These are phyloP conservation scores for Drosophila ochracea DNA, from an alignment of 2,888 invertebrate genomes.

Conservation along the genomic window DNA sequence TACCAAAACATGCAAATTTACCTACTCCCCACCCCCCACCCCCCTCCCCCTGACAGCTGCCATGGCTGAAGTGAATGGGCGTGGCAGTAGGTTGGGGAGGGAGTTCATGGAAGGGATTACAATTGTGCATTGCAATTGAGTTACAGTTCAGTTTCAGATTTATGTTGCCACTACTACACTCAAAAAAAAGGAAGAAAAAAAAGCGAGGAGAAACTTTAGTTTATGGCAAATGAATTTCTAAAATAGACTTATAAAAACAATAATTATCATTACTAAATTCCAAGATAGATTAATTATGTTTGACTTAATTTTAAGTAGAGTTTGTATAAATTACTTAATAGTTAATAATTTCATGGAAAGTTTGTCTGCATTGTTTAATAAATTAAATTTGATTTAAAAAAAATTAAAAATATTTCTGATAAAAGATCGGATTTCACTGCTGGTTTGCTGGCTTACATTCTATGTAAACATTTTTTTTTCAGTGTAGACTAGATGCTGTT, in stretches of 20 bases:
- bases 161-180: constrained; percentile 24
- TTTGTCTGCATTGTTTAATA: neutral
- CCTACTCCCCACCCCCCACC: neutral
- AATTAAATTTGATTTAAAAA: too few species aligned
- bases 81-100: neutral
- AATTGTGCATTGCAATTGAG: constrained; percentile 72
- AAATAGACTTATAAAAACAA: neutral
- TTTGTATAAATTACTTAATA: neutral
- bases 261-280: neutral
- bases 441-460: neutral
- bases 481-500: neutral
- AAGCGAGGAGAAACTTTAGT: neutral
- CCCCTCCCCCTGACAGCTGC: constrained; percentile 5
- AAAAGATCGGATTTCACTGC: neutral
- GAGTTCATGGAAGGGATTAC: neutral
- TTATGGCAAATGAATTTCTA: neutral
- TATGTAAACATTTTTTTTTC: neutral
- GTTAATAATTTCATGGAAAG: neutral
- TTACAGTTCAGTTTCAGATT: constrained; percentile 69
- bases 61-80: neutral
- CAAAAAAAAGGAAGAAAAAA: neutral
- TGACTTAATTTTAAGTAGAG: neutral
- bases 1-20: constrained; percentile 66
- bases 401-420: neutral
- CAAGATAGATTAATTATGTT: rapidly evolving